Base-by-base conservation (phyloP, 1,140 invertebrate species). In the Brachionus sp. region DNA sequence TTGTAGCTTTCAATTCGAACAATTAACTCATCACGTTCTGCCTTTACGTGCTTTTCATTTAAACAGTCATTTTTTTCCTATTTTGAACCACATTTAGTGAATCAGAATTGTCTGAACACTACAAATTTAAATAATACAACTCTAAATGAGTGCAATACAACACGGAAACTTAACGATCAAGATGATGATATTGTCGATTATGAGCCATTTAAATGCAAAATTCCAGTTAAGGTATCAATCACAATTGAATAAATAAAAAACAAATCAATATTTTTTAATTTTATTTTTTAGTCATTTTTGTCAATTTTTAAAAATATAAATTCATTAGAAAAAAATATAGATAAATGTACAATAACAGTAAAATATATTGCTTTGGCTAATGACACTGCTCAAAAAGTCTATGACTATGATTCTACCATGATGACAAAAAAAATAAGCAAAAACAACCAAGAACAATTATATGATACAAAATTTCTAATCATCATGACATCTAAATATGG, bases 301-400 rank as follows among this genome's bases (percentile, higher is more conserved):
- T 80, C 77, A 64, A 62, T 80, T 62, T 80, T 80, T 44, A 80
- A 80, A 80, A 80, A 80, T 19, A 80, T 80, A 29, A 80, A 66
- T 42, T 57, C 77, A 19, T 23, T 80, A 10, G 77, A 80, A 80
- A 80, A 80, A 44, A 57, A 80, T 57, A 66, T 80, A 7, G 77
- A 80, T 62, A 80, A 80, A 66, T 80, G 77, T 66, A 80, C 77
- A 7, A 80, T 80, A 44, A 80, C 77, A 23, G 77, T 80, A 9
- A 80, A 80, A 80, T 80, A 80, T 23, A 66, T 80, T 62, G 46
- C 77, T 16, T 25, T 80, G n/a, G 35, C 50, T 3, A 37, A 57
- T 39, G 77, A 80, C 6, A 80, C 46, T 25, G 77, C 50, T 66
- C 44, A 53, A 33, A 53, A 62, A 53, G 75, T 62, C 6, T 80